Percentiles rank a stretch among this genome's conserved stretches.
Evolutionary conservation across 2,888 invertebrate genomes (phyloP).

Genomic region (Nemotelus pantherinus): DNA sequence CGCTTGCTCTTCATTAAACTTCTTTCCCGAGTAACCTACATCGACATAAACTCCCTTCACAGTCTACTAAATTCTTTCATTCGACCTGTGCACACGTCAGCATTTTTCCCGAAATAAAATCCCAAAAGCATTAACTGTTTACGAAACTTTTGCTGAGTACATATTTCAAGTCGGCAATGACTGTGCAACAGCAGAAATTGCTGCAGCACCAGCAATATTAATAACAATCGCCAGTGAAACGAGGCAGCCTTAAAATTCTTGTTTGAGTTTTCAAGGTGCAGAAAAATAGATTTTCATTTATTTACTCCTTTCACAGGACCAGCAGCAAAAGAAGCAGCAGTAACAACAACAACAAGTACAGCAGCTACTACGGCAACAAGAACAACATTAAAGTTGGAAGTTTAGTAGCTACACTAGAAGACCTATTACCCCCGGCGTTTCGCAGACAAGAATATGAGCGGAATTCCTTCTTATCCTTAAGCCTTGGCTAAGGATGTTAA

Average conservation of each 20-base stretch:
- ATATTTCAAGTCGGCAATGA: too few species aligned
- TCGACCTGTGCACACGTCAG: too few species aligned
- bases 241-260: slow-evolving; percentile 3
- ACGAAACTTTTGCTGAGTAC: too few species aligned
- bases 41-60: too few species aligned
- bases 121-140: too few species aligned
- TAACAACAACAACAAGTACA: too few species aligned
- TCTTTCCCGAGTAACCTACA: too few species aligned
- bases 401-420: slow-evolving; percentile 15
- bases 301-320: background rate
- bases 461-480: slow-evolving; percentile 30
- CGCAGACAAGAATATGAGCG: slow-evolving; percentile 4
- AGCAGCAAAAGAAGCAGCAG: background rate
- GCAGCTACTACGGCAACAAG: background rate
- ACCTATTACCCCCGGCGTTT: slow-evolving; percentile 33
- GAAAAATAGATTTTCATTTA: slow-evolving; percentile 9
- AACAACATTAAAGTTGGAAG: slow-evolving; percentile 14
- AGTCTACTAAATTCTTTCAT: too few species aligned
- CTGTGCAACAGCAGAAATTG: too few species aligned
- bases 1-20: too few species aligned
- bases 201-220: background rate
- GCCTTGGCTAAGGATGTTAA: slow-evolving; percentile 22
- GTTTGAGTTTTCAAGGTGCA: slow-evolving; percentile 27
- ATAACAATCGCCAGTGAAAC: background rate
- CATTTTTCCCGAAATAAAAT: too few species aligned